Base-by-base conservation (phyloP, 2,113 vertebrate genomes). In the Esox niger region DNA sequence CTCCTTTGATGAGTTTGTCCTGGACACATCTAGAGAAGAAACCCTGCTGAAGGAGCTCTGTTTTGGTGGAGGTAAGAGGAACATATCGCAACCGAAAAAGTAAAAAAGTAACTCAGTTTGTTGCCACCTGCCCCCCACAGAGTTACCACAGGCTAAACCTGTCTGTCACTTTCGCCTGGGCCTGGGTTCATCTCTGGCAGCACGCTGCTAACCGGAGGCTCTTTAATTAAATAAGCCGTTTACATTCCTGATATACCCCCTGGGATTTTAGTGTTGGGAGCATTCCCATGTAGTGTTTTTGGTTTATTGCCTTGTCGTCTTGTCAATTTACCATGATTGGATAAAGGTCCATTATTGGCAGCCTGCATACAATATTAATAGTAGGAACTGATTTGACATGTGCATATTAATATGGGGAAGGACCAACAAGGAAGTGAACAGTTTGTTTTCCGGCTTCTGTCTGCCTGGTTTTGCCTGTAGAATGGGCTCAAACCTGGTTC, bases 1-100 rank as follows among this genome's bases (percentile, higher is more conserved):
- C 25, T 93, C 91, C 74, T 99, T 99, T 86, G 94, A 96, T 75
- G 95, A 95, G 68, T 99, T 95, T 82, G 89, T 92, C 31, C 69
- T 99, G 77, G 94, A 99, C 69, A 91, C 90, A 1, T 87, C 90
- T 32, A 93, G 87, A 75, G 95, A 98, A 80, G 94, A 96, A 79
- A 88, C 90, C 11, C 74, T 95, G 46, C 91, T 99, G 47, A 91
- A 88, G 82, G 93, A 96, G 64, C 79, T 98, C 65, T 90, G 94
- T 52, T 98, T 98, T 65, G 91, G 92, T 32, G 94, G 71, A 84
- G 95, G 97, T 98, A 89, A 89, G 85, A 35, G 55, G 8, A 23
- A 46, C 52, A 7, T 2, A 54, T 7, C 5, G 17, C 20, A 21
- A 52, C 21, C 21, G 47, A 8, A 21, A 52, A 21, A 21, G 47